A percentile compares a stretch with the other conserved stretches of the same genome.
Conservation (phyloP, 2,797 vertebrate genomes). For the Acanthiza pusilla region DNA sequence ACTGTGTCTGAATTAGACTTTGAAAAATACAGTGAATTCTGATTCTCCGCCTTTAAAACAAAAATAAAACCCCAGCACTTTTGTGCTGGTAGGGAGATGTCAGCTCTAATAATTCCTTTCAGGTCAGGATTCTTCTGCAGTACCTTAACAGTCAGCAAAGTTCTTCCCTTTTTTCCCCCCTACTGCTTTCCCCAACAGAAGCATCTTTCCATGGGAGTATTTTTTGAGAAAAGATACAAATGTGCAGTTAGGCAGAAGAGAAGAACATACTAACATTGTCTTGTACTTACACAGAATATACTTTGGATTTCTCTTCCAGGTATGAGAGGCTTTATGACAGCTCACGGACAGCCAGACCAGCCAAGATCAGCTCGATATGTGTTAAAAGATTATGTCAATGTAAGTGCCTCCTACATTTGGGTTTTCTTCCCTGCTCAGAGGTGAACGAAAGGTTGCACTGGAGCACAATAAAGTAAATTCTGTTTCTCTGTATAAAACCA, state of each 20-base stretch:
- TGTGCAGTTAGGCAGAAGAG: not conserved
- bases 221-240: not conserved
- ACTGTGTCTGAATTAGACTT: not conserved
- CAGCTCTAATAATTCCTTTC: not conserved
- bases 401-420: slow-evolving; percentile 65
- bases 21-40: not conserved
- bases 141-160: not conserved
- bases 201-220: not conserved
- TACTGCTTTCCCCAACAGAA: not conserved
- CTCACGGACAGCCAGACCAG: slow-evolving; percentile 95
- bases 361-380: slow-evolving; percentile 92
- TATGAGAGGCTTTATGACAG: slow-evolving; percentile 97
- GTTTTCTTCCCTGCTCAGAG: not conserved
- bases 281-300: not conserved
- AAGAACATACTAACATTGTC: not conserved
- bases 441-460: not conserved
- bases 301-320: slow-evolving; percentile 68
- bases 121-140: not conserved
- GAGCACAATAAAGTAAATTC: not conserved
- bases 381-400: slow-evolving; percentile 92
- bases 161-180: not conserved
- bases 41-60: not conserved
- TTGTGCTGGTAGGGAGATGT: not conserved
- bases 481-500: not conserved
- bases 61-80: not conserved